phyloP scores from a whole-genome alignment of 2,113 vertebrate species.

The Sula dactylatra region DNA sequence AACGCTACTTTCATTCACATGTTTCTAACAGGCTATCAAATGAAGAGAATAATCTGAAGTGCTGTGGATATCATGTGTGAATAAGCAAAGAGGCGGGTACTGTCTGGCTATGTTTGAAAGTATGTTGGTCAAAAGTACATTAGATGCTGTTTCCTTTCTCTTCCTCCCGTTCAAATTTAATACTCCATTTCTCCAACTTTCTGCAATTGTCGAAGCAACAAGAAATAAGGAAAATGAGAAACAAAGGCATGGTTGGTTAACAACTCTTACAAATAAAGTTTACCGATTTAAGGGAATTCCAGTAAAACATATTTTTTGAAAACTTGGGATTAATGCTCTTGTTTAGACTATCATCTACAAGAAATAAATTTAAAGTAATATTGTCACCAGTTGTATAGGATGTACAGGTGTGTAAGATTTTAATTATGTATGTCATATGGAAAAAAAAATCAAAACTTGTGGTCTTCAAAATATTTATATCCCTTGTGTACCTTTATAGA shows the following conservation, averaged over 20 bases:
- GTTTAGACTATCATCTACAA: neutral
- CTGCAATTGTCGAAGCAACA: neutral
- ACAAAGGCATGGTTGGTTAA: neutral
- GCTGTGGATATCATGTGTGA: neutral
- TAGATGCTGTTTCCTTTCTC: neutral
- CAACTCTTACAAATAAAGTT: neutral
- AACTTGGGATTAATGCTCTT: neutral
- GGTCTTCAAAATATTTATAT: neutral
- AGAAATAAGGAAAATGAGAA: neutral
- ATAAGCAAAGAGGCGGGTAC: neutral
- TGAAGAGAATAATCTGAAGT: neutral
- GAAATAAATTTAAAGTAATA: neutral
- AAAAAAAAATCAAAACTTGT: neutral
- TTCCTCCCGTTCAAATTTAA: neutral
- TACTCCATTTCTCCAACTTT: neutral
- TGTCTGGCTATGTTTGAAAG: neutral
- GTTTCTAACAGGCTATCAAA: slow-evolving; percentile 11
- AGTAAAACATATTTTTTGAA: neutral
- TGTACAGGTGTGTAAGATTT: neutral
- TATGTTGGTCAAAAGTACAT: neutral
- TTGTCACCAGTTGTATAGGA: neutral
- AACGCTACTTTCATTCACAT: neutral
- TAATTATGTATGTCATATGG: neutral
- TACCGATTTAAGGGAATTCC: neutral
- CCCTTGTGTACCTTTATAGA: neutral